Base-by-base conservation (phyloP, 2,797 vertebrate genomes). In the Hemitrygon akajei region DNA sequence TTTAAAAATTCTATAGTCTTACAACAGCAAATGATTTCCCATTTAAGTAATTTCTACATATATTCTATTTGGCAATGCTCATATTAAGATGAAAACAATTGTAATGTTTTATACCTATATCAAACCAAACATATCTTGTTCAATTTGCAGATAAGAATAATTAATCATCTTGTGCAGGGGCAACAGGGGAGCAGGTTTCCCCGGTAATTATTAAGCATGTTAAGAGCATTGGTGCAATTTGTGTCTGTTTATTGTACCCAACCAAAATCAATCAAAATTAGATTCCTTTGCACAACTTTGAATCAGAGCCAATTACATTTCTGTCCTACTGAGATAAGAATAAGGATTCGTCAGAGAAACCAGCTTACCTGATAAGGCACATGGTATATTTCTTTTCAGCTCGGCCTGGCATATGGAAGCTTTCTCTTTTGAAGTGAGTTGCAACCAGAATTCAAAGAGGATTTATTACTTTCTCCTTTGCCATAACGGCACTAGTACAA, bases 41-140 rank as follows among this genome's bases (percentile, higher is more conserved):
- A 89, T 22, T 37, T 22, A 89, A 89, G 37, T 89, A 18, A 69
- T 89, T 89, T 66, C 86, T 37, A 69, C 18, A 89, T 89, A n/a
- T 18, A 89, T 7, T 37, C n/a, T 3, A 34, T 22, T 34, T 66
- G 60, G 16, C 60, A 89, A 30, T 89, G 60, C 14, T 89, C 60
- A 20, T 89, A 14, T 14, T 84, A 69, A 37, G 7, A 18, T 89
- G 86, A 22, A 89, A 37, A 89, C 34, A 37, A 37, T 69, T 22
- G 60, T 37, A 34, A 89, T 56, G 16, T 89, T 20, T 34, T 20
- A 16, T 22, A 63, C 27, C 30, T n/a, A n/a, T 0, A 10, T 7
- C 22, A 80, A 22, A 60, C 60, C 7, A 47, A 66, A 34, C 7
- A 34, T 10, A 60, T 6, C 58, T 60, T 73, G 30, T 14, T 82